phyloP scores from a whole-genome alignment of 1,140 invertebrate species.

The Drosophila melanica region DNA sequence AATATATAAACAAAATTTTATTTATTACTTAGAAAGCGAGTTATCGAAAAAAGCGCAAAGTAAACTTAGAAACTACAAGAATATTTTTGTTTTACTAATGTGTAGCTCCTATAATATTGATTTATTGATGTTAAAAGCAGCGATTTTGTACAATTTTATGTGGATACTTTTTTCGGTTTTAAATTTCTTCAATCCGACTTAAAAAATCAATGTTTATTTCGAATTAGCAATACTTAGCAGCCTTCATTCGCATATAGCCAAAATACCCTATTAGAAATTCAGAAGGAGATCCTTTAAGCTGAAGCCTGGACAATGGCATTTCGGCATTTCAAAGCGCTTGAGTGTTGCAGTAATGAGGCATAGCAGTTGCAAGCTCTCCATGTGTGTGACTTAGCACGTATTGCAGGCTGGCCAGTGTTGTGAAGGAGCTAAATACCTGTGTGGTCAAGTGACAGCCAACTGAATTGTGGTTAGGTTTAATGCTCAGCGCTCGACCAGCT shows the following conservation, averaged over 20 bases:
- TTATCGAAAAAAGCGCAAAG: no score
- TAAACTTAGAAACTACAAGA: no score
- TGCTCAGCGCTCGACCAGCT: not conserved
- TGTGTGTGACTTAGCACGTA: conserved; percentile 9
- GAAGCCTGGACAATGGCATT: conserved; percentile 37
- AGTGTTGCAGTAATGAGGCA: conserved; percentile 51
- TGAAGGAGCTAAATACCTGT: conserved; percentile 36
- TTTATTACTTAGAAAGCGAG: no score
- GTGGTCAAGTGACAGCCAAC: conserved; percentile 34
- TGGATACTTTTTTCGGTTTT: no score
- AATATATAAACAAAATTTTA: no score
- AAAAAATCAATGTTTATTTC: no score
- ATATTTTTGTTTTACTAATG: no score
- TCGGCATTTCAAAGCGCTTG: conserved; percentile 45
- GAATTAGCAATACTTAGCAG: no score
- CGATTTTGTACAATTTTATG: no score
- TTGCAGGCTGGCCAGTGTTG: conserved; percentile 29
- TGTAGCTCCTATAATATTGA: no score
- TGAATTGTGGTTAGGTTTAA: conserved; percentile 27
- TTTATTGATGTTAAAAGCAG: no score
- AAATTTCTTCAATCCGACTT: no score
- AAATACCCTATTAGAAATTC: not conserved
- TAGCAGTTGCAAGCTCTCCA: conserved; percentile 3
- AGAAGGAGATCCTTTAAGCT: not conserved
- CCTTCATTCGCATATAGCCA: not conserved